Evolutionary conservation across 2,888 invertebrate genomes (phyloP), one percentile per base, ranked within the genome.

Genomic region (Aspidiotus destructor): DNA sequence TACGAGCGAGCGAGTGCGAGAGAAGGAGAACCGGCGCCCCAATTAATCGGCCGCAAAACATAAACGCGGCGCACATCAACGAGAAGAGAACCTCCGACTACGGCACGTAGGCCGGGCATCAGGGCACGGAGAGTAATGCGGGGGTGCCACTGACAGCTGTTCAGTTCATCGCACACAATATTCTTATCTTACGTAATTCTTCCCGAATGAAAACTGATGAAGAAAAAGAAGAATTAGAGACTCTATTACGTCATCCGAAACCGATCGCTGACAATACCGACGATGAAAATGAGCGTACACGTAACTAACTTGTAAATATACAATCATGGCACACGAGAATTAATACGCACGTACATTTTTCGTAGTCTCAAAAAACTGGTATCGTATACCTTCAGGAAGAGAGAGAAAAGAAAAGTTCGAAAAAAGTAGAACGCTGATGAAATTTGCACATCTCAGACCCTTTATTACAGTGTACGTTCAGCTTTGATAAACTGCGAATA

Each of bases 41-140:
- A 64, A 64, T 64, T 64, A 64, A 64, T 41, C 64, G 53, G 54
- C n/a, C 55, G 55, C 41, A 55, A 54, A 41, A 55, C 55, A 17
- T 41, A 64, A 64, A 55, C 15, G 41, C 53, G 17, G 55, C 55
- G 55, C 55, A 10, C 55, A 15, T 28, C 28, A 28, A 28, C 10
- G 48, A 48, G 48, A 48, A 48, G 48, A 48, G n/a, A n/a, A 48
- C 10, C 10, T 48, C n/a, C 48, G 48, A n/a, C 10, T n/a, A 48
- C 48, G n/a, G 11, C 11, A 48, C 48, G 48, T 48, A n/a, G 48
- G 48, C 11, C n/a, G 48, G n/a, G 28, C 28, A 52, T 52, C 52
- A 17, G 13, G 55, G 16, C 13, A 55, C 16, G n/a, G 55, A 3
- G 55, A 17, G n/a, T n/a, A 16, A 11, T 55, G 55, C 13, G 55